Conservation (phyloP, 2,113 vertebrate genomes). For the Grammomys dolichurus region DNA sequence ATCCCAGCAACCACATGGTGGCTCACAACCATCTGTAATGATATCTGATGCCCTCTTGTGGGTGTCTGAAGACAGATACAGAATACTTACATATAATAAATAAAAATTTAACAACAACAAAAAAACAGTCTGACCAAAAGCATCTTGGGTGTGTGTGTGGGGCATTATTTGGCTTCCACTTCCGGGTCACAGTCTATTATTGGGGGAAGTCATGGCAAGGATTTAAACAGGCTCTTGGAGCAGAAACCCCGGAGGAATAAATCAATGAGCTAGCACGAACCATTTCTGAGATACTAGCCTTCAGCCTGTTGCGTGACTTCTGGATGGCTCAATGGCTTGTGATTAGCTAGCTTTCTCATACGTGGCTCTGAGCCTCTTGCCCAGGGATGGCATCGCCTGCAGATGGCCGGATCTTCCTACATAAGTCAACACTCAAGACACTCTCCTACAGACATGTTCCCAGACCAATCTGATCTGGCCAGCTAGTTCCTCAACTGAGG, state of each 20-base stretch:
- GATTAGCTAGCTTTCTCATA: neutral
- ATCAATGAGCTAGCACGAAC: neutral
- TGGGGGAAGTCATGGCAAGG: neutral
- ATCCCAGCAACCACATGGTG: too few species aligned
- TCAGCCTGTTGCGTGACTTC: neutral
- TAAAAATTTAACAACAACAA: too few species aligned
- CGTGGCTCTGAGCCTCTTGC: too few species aligned
- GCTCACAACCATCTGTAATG: too few species aligned
- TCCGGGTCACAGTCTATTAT: neutral
- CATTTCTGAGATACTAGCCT: neutral
- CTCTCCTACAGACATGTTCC: neutral
- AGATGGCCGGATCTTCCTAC: neutral
- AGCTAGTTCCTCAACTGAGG: too few species aligned
- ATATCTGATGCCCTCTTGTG: too few species aligned
- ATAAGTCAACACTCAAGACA: neutral
- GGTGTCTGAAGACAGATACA: too few species aligned
- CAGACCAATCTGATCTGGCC: neutral
- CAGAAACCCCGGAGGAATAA: neutral
- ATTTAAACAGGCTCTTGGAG: neutral
- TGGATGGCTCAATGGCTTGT: neutral
- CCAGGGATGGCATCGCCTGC: neutral
- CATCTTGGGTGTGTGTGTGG: too few species aligned
- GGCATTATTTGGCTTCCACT: neutral
- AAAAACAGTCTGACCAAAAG: neutral
- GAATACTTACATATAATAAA: too few species aligned